Conservation (phyloP, 2,797 vertebrate species). For the Vespertilio murinus region DNA sequence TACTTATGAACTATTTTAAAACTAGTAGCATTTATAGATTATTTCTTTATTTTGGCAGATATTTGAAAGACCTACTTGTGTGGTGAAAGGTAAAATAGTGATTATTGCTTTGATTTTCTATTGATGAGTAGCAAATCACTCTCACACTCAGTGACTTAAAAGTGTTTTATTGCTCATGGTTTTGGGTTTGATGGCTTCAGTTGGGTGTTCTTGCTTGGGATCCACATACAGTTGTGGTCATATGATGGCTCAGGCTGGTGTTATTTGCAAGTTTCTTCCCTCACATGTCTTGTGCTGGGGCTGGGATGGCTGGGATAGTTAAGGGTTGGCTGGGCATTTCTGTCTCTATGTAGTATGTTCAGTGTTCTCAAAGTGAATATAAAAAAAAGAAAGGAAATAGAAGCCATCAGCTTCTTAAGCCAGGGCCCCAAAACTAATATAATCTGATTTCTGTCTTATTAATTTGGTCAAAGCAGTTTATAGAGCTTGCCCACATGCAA, state of each 20-base stretch:
- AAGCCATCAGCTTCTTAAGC: not conserved
- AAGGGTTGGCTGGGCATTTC: not conserved
- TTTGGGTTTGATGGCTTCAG: not conserved
- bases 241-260: not conserved
- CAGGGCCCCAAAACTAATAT: not conserved
- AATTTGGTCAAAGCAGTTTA: not conserved
- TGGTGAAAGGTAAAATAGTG: not conserved
- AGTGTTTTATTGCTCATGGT: not conserved
- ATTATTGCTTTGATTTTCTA: not conserved
- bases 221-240: not conserved
- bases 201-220: not conserved
- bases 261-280: not conserved
- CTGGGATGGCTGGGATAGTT: not conserved
- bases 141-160: not conserved
- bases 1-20: not conserved
- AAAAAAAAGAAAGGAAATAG: not conserved
- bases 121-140: slow-evolving; percentile 1
- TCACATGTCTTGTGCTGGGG: not conserved
- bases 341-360: not conserved
- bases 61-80: not conserved
- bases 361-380: not conserved
- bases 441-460: not conserved
- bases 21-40: not conserved
- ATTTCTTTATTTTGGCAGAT: not conserved
- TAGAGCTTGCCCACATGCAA: not conserved